Evolutionary conservation across 2,113 vertebrate species (phyloP), one percentile per base, ranked within the genome.

Genomic region (Forbesichthys agassizii): DNA sequence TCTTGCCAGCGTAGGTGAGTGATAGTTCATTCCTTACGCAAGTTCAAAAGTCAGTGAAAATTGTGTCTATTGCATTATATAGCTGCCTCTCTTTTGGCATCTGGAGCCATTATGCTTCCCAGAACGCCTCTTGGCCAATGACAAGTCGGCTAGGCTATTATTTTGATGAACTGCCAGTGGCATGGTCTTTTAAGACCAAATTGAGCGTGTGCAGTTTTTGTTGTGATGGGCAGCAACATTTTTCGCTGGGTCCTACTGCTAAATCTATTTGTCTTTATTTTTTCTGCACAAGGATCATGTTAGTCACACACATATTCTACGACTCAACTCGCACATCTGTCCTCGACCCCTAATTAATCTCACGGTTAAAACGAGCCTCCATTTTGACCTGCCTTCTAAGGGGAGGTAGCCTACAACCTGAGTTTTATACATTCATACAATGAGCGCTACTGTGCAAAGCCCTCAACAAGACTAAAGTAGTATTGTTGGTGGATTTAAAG

Each of bases 201-300:
- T 88, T 91, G 87, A 75, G 58, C 78, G 83, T 73, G 57, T 77
- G 73, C 66, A 80, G 20, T 61, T 72, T 77, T 46, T 1, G 59
- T 12, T 58, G 16, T 71, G 60, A 16, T 62, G 55, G 46, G 60
- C 48, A 14, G 60, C 5, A 7, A 4, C 47, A 67, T 52, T 52
- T 69, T 61, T 76, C 88, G 76, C 92, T 70, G 91, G 92, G 92
- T 93, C 90, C 90, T 93, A 91, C 66, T 86, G 91, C 91, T 78
- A 79, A 79, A 81, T 10, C 48, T 0, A 33, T 75, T 68, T 71
- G 65, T 9, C 48, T 9, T 49, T 12, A 51, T 16, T 65, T 69
- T 61, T 53, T 7, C 7, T 16, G 58, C 36, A 58, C 33, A 66
- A 71, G 56, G 48, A 33, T 69, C 54, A 81, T 60, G 4, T 66